Evolutionary conservation across 2,888 invertebrate species (phyloP).

Genomic region (Colletes collaris): DNA sequence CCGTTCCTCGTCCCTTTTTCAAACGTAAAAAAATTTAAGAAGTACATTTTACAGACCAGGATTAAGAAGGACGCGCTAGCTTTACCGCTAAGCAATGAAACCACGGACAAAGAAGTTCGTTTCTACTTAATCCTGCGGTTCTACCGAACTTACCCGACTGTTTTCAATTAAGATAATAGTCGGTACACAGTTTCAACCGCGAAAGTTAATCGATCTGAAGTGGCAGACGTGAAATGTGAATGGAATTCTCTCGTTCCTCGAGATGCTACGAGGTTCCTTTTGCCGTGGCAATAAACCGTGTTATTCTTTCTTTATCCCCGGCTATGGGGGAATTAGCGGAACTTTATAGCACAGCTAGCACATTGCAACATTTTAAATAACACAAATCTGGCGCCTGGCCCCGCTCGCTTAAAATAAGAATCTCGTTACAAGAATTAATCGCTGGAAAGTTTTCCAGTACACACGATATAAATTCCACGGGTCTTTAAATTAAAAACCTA

Average conservation of each 20-base stretch:
- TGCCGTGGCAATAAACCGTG: neutral
- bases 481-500: too few relatives aligned
- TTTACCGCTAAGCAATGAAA: slow-evolving; percentile 22
- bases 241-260: neutral
- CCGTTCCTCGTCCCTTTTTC: too few relatives aligned
- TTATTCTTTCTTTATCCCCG: slow-evolving; percentile 2
- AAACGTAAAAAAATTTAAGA: too few relatives aligned
- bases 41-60: too few relatives aligned
- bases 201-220: slow-evolving; percentile 37
- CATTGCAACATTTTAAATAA: slow-evolving; percentile 5
- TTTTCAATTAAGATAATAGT: slow-evolving; percentile 50
- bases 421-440: too few relatives aligned
- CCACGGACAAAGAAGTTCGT: slow-evolving; percentile 19
- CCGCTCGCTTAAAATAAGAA: neutral
- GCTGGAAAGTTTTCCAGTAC: too few relatives aligned
- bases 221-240: slow-evolving; percentile 33
- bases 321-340: neutral
- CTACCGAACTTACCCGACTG: slow-evolving; percentile 32
- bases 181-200: slow-evolving; percentile 14
- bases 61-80: slow-evolving; percentile 17
- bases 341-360: slow-evolving; percentile 7
- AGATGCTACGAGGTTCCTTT: neutral
- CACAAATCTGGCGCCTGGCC: neutral
- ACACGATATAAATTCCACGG: too few relatives aligned
- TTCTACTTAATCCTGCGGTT: slow-evolving; percentile 31